Evolutionary conservation across 2,113 vertebrate genomes (phyloP), one percentile per base, ranked within the genome.

Genomic region (Hippolais icterina): DNA sequence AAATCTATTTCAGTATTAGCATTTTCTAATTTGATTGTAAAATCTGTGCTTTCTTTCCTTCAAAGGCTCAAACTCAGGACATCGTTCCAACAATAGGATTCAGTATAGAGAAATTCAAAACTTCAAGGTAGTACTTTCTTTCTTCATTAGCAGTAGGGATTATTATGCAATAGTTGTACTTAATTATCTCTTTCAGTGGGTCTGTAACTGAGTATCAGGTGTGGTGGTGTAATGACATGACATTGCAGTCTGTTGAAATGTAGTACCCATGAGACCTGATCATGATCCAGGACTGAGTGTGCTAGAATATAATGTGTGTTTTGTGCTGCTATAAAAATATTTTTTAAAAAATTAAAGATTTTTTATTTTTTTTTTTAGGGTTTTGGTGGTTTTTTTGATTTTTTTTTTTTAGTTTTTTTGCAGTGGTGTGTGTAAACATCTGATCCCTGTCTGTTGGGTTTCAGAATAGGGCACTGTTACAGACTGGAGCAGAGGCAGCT

Each of bases 21-120:
- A 2, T 83, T 86, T 88, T 57, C 23, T 42, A 54, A 47, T 44
- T 65, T 72, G 44, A 28, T 47, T 89, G 39, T 92, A 76, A 95
- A 74, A 76, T 37, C 15, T 78, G 1, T 46, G 4, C 77, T 79
- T 97, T 95, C 66, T 91, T 89, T 97, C 24, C 70, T 74, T 97
- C 97, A 69, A 95, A 99, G 99, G 99, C 99, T 96, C 99, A 99
- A 96, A 97, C 98, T 83, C 99, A 99, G 97, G 99, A 99, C 97
- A 99, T 99, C 20, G 99, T 99, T 95, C 99, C 99, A 90, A 99
- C 99, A 33, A 99, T 99, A 97, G 99, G 99, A 96, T 99, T 99
- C 98, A 99, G 98, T 97, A 99, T 99, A 98, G 99, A 99, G 96
- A 99, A 99, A 95, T 99, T 99, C 97, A 99, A 99, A 97, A 99